Evolutionary conservation across 1,140 invertebrate genomes (phyloP), one percentile per base, ranked within the genome.

Genomic region (Nephotettix cincticeps): DNA sequence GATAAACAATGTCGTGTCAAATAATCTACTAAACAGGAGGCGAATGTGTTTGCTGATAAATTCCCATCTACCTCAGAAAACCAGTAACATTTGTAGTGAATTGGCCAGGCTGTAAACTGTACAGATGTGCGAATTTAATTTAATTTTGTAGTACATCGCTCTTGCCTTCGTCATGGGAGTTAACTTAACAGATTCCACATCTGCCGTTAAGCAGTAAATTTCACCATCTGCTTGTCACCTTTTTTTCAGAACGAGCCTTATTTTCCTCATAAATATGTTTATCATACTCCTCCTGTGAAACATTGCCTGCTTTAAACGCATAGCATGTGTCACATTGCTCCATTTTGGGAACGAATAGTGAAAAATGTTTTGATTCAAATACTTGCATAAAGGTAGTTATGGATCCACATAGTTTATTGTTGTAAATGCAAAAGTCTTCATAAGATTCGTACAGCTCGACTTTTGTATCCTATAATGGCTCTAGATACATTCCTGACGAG

Each of bases 121-220:
- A 29, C 23, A 68, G 47, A 51, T 68, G 68, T 79, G 79, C 2
- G 72, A 47, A 6, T 68, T 40, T 51, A 80, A 69, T 68, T 80
- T 80, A 1, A 72, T 76, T 69, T 77, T 78, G 69, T 77, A 80
- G 69, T 79, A 80, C 32, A 79, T 19, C 32, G 76, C 68, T 54
- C 72, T 75, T 19, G 79, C 78, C 17, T 78, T 76, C 25, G 77
- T 23, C 19, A 45, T 25, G n/a, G 77, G 78, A 65, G 68, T 43
- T 32, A 78, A 47, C 68, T 76, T 71, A 3, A 79, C 74, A 23
- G 73, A 47, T 68, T 76, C 58, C 14, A 78, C 43, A 68, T 79
- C 77, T 71, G 76, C 71, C 4, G 73, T 71, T 40, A 78, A 70
- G 36, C 71, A 66, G 40, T 71, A 27, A 21, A 45, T 66, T 17